A percentile compares a stretch with the other conserved stretches of the same genome.
phyloP scores from a whole-genome alignment of 2,113 vertebrate genomes.

The Anoura caudifer region DNA sequence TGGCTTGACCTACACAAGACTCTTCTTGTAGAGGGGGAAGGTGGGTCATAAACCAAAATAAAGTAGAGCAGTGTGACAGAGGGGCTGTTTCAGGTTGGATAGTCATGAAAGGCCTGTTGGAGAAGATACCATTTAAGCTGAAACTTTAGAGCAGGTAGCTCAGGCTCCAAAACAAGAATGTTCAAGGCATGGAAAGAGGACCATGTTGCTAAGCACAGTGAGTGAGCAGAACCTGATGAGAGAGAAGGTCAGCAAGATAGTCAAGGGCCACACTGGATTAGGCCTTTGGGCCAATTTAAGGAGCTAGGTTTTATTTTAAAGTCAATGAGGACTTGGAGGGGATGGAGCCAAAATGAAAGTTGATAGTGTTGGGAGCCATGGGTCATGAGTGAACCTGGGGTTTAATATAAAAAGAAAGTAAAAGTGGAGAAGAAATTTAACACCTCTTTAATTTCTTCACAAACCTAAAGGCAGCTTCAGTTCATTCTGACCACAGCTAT shows the following conservation, averaged over 20 bases:
- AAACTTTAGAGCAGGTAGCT: neutral
- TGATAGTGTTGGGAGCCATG: neutral
- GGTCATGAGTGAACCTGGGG: neutral
- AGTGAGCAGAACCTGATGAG: fast-evolving
- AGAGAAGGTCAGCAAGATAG: neutral
- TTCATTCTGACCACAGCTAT: neutral
- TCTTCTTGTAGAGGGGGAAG: neutral
- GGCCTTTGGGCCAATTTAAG: neutral
- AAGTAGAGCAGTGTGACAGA: neutral
- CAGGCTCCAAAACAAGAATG: neutral
- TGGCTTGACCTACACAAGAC: neutral
- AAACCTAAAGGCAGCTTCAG: neutral
- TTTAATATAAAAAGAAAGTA: neutral
- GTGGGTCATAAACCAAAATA: neutral
- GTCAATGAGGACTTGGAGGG: neutral
- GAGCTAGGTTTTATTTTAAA: neutral
- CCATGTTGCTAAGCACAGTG: neutral
- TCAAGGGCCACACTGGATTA: fast-evolving
- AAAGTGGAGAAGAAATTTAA: neutral
- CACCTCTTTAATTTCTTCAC: neutral
- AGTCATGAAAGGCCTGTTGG: neutral
- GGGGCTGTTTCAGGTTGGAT: neutral
- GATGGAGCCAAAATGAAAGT: neutral
- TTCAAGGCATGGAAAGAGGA: neutral
- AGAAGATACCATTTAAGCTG: neutral